Evolutionary conservation across 1,140 invertebrate species (phyloP).

Genomic region (Platyura marginata): DNA sequence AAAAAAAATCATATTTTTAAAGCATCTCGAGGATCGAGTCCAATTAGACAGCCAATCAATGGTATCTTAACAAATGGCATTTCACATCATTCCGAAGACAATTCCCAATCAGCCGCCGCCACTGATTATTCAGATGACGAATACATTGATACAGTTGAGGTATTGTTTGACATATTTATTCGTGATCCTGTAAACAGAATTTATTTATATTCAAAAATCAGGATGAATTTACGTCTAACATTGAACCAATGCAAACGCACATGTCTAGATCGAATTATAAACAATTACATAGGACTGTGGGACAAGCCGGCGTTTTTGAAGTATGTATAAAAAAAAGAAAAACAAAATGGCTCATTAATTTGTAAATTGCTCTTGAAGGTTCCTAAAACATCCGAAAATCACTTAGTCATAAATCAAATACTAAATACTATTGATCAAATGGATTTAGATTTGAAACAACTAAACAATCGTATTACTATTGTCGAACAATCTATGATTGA

Average conservation of each 20-base stretch:
- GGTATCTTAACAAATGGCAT: no score
- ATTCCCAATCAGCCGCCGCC: no score
- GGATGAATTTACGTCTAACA: not conserved
- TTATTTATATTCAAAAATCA: not conserved
- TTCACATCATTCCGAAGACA: no score
- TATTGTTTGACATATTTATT: constrained; percentile 15
- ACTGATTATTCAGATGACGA: constrained; percentile 49
- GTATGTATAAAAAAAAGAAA: no score
- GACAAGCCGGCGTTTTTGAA: no score
- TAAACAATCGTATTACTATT: constrained; percentile 22
- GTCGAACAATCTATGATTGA: constrained; percentile 21
- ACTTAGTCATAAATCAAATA: constrained; percentile 20
- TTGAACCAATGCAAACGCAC: not conserved
- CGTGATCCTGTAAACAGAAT: constrained; percentile 1
- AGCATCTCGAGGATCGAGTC: constrained; percentile 1
- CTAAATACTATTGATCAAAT: constrained; percentile 23
- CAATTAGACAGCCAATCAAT: constrained; percentile 23
- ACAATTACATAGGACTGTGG: no score
- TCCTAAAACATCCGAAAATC: constrained; percentile 7
- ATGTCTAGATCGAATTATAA: not conserved
- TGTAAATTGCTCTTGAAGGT: no score
- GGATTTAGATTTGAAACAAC: constrained; percentile 23
- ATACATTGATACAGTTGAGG: constrained; percentile 57
- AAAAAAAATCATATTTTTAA: not conserved
- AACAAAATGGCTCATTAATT: no score